Evolutionary conservation across 2,888 invertebrate species (phyloP).

Genomic region (Cryptocheilus praepositus): DNA sequence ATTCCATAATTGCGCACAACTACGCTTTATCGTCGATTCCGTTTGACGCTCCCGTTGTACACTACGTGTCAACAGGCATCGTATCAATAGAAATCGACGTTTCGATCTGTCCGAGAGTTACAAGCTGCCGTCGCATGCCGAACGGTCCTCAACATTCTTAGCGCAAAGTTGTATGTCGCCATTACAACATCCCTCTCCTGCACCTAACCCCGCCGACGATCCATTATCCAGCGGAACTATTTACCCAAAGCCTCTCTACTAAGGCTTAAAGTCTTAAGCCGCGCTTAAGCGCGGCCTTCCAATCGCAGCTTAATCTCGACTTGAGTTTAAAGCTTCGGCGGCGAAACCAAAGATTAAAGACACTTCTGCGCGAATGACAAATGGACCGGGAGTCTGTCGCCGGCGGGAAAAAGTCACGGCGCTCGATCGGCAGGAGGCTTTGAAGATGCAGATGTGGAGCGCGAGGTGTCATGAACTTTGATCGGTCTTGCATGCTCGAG

Average conservation of each 20-base stretch:
- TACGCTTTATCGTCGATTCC: too few species aligned
- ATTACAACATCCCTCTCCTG: too few species aligned
- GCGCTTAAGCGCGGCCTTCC: constrained; percentile 33
- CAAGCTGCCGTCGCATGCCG: too few species aligned
- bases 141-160: too few species aligned
- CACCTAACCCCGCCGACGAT: constrained; percentile 23
- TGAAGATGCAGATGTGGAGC: too few species aligned
- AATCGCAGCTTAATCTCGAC: constrained; percentile 44
- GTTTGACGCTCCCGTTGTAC: too few species aligned
- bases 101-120: too few species aligned
- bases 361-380: constrained; percentile 3
- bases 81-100: too few species aligned
- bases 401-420: neutral
- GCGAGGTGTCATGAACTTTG: constrained; percentile 1
- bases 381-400: neutral
- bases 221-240: constrained; percentile 37
- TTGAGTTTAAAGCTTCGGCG: constrained; percentile 21
- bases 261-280: constrained; percentile 44
- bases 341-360: constrained; percentile 18
- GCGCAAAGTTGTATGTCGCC: too few species aligned
- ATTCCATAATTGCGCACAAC: too few species aligned
- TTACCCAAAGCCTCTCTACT: constrained; percentile 33
- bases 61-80: too few species aligned
- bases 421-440: neutral
- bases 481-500: too few species aligned